Percentiles rank a stretch among this genome's conserved stretches.
phyloP scores from a whole-genome alignment of 2,113 vertebrate genomes.

The Malaclemys terrapin region DNA sequence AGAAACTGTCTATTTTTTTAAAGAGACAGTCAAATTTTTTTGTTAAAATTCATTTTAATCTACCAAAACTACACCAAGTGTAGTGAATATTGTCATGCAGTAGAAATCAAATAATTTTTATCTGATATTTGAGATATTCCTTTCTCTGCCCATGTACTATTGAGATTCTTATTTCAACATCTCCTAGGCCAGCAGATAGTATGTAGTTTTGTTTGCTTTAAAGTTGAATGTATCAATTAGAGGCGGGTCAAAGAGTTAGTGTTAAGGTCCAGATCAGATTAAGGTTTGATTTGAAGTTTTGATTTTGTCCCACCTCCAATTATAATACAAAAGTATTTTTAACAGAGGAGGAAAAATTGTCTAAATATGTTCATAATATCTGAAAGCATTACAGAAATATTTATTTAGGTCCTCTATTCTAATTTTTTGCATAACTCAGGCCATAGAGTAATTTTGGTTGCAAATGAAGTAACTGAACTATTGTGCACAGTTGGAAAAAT shows the following conservation, averaged over 20 bases:
- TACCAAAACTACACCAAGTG: background rate
- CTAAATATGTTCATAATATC: background rate
- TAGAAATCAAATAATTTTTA: background rate
- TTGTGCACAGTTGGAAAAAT: background rate
- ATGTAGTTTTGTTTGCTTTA: background rate
- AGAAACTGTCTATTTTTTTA: conserved; percentile 36
- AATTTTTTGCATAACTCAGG: background rate
- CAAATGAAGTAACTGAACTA: background rate
- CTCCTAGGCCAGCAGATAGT: background rate
- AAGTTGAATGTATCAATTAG: background rate
- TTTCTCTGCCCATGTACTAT: background rate
- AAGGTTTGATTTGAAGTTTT: background rate
- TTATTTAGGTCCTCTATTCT: background rate
- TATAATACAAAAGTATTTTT: background rate
- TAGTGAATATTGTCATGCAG: background rate
- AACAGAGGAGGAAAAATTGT: background rate
- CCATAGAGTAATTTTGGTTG: background rate
- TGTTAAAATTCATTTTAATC: background rate
- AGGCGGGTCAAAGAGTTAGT: background rate
- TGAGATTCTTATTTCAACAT: background rate
- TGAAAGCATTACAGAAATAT: background rate
- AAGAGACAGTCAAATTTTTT: conserved; percentile 13
- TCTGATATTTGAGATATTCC: background rate
- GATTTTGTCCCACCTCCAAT: background rate
- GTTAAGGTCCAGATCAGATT: background rate